Evolutionary conservation across 1,140 invertebrate genomes (phyloP), one percentile per base, ranked within the genome.

Genomic region (Pseudomyrmex dendroicus): DNA sequence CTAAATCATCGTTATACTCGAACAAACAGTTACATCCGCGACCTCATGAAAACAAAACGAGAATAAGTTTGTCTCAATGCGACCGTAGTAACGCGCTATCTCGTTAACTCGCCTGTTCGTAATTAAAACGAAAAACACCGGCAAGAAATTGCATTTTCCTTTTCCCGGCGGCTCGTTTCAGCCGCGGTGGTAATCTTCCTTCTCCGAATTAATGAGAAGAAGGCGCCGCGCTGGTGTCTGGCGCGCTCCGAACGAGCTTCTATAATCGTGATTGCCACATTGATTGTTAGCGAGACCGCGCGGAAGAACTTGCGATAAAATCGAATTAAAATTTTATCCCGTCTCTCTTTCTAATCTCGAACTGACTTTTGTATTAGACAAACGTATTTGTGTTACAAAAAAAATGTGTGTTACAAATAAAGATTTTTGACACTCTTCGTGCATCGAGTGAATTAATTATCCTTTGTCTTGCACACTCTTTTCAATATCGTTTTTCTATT

Each of bases 61-160:
- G 68, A 68, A 80, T 77, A 62, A 84, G 46, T 72, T 84, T 66
- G 74, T 64, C 54, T 59, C 44, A 66, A 82, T 78, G 25, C 46
- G 35, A 13, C 17, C 15, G 82, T 35, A 56, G 44, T 56, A 67
- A 67, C 57, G 57, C 25, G 57, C 25, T 64, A 62, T 85, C 86
- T 87, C 86, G 84, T 83, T 89, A 87, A 82, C 73, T 84, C 59
- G 25, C 76, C 52, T 63, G 62, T 4, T n/a, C 12, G 74, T 73
- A 80, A 85, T 89, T 89, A 89, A 89, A 85, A 73, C 74, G 74
- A 73, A 85, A 85, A 85, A 84, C 76, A 82, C 13, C 52, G 57
- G 61, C 56, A 64, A 86, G 82, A 86, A 88, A 88, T 86, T 86
- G 48, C 84, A 61, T 68, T 50, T 83, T 48, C 48, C 73, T 84